Evolutionary conservation across 2,797 vertebrate genomes (phyloP).

Genomic region (Sylvilagus floridanus): DNA sequence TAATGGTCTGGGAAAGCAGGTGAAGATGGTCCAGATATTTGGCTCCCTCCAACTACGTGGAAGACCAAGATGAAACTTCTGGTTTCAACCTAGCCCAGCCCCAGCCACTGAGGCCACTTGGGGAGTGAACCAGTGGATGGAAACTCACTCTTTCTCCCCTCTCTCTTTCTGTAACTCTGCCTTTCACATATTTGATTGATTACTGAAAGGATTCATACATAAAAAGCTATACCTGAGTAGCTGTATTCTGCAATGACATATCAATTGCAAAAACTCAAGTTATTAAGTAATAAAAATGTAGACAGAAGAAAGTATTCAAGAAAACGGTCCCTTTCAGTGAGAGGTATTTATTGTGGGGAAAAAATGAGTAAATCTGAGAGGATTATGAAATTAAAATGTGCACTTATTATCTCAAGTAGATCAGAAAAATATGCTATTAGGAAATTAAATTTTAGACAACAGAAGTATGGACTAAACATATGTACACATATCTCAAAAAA

Average conservation of each 20-base stretch:
- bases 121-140: too few relatives aligned
- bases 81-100: too few relatives aligned
- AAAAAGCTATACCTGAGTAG: neutral
- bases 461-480: neutral
- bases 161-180: too few relatives aligned
- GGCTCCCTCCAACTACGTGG: too few relatives aligned
- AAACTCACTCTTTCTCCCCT: too few relatives aligned
- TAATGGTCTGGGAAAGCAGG: too few relatives aligned
- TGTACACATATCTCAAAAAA: neutral
- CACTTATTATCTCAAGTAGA: neutral
- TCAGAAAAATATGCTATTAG: neutral
- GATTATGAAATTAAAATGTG: neutral
- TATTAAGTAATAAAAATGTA: slow-evolving; percentile 48
- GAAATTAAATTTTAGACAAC: slow-evolving; percentile 2
- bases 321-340: neutral
- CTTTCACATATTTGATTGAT: neutral
- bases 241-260: neutral
- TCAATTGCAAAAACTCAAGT: neutral
- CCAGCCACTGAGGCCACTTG: too few relatives aligned
- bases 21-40: too few relatives aligned
- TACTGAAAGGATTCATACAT: neutral
- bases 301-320: slow-evolving; percentile 4
- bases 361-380: neutral
- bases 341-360: neutral
- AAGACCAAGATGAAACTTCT: too few relatives aligned